These are phyloP conservation scores for Drosophila seclusa DNA, from an alignment of 2,888 invertebrate genomes.

Conservation along the genomic window DNA sequence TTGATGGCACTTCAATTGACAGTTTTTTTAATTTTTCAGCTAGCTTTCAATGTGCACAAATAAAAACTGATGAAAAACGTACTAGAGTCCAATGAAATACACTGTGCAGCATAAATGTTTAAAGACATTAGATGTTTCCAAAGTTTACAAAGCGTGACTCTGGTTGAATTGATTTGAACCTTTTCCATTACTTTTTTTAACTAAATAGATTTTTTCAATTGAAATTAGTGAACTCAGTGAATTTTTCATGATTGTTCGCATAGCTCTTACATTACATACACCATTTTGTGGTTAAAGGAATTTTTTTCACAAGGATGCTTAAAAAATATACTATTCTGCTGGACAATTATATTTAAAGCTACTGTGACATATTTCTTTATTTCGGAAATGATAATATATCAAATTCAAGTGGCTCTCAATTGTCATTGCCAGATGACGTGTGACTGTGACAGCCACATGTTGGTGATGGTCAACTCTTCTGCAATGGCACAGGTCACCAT, in stretches of 20 bases:
- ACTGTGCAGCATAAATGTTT: background rate
- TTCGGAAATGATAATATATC: constrained; percentile 15
- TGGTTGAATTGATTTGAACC: background rate
- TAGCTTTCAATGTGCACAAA: background rate
- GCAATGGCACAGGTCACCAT: constrained; percentile 11
- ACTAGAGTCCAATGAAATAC: background rate
- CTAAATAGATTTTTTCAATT: too few relatives aligned
- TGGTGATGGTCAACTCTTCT: constrained; percentile 15
- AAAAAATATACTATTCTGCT: background rate
- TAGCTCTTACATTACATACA: background rate
- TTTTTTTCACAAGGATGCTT: background rate
- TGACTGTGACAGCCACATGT: constrained; percentile 19
- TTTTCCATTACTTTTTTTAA: background rate
- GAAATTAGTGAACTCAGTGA: background rate
- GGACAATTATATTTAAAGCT: background rate
- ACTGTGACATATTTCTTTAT: background rate
- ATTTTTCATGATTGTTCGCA: background rate
- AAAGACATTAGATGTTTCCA: background rate
- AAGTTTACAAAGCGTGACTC: background rate
- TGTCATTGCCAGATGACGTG: constrained; percentile 30
- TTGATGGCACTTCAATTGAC: background rate
- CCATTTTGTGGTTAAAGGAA: too few relatives aligned
- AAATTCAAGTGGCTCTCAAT: constrained; percentile 21
- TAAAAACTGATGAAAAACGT: background rate
- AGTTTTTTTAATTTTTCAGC: background rate